Conservation (phyloP, 1,140 invertebrate species). For the Drosophila ananassae region DNA sequence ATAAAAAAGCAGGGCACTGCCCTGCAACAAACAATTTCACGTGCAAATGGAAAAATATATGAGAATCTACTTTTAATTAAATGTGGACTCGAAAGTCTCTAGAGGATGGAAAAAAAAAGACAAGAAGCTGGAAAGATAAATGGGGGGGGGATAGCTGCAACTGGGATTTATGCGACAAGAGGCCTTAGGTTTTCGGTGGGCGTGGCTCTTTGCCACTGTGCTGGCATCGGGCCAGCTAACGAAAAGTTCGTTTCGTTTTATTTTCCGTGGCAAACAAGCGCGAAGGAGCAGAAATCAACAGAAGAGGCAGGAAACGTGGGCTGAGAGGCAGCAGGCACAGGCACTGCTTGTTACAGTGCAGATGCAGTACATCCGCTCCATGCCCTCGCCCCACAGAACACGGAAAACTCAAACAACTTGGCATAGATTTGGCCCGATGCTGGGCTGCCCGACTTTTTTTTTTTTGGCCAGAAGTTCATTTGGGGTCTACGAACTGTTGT, state of each 20-base stretch:
- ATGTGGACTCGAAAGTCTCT: conserved; percentile 27
- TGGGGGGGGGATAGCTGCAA: neutral
- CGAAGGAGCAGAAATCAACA: conserved; percentile 26
- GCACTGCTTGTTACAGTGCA: conserved; percentile 14
- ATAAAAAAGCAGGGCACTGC: conserved; percentile 1
- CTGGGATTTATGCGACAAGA: conserved; percentile 42
- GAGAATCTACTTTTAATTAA: conserved; percentile 49
- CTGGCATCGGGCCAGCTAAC: conserved; percentile 39
- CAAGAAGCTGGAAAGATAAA: neutral
- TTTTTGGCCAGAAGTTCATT: conserved; percentile 22
- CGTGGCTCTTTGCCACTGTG: conserved; percentile 16
- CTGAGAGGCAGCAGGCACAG: neutral
- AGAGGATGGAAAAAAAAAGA: neutral
- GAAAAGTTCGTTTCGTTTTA: conserved; percentile 23
- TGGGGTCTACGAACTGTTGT: conserved; percentile 49
- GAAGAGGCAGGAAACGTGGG: conserved; percentile 6
- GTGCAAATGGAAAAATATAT: conserved; percentile 37
- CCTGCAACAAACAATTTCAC: conserved; percentile 21
- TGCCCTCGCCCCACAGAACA: conserved; percentile 13
- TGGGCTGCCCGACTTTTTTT: neutral
- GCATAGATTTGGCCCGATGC: conserved; percentile 37
- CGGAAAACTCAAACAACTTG: conserved; percentile 32
- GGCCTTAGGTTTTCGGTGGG: conserved; percentile 20
- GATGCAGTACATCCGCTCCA: conserved; percentile 44
- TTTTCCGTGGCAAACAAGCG: conserved; percentile 32